These are phyloP conservation scores for Tenthredo amoena DNA, from an alignment of 2,888 invertebrate genomes.

Conservation along the genomic window DNA sequence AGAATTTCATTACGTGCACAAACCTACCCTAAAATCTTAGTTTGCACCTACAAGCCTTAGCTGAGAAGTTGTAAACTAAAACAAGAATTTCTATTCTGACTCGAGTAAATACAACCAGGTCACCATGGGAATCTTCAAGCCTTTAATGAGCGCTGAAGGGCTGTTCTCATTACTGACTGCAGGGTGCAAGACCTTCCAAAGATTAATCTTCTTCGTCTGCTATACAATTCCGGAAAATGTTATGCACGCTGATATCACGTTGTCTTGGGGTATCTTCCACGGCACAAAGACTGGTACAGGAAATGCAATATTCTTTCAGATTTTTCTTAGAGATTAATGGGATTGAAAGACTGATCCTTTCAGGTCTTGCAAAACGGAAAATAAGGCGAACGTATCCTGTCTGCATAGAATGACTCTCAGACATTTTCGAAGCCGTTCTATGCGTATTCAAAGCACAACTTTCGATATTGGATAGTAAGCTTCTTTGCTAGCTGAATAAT, in stretches of 20 bases:
- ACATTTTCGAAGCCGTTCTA: neutral
- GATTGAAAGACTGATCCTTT: neutral
- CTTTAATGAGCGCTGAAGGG: neutral
- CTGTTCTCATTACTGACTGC: neutral
- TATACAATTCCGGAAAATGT: neutral
- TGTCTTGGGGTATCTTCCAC: neutral
- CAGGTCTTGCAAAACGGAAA: neutral
- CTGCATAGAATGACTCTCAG: neutral
- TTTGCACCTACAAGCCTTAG: no score
- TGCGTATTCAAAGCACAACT: neutral
- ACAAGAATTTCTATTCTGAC: no score
- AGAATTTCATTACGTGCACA: no score
- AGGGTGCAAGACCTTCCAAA: neutral
- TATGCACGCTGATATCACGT: neutral
- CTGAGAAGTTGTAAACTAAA: no score
- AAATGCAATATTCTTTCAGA: neutral
- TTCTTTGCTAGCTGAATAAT: neutral
- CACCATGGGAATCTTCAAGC: neutral
- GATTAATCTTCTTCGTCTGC: neutral
- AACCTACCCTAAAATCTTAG: no score
- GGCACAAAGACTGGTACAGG: neutral
- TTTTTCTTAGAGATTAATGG: neutral
- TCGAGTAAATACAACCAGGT: neutral
- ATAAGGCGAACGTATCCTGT: neutral
- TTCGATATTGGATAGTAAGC: neutral